phyloP scores from a whole-genome alignment of 2,113 vertebrate genomes.

The Lophius piscatorius region DNA sequence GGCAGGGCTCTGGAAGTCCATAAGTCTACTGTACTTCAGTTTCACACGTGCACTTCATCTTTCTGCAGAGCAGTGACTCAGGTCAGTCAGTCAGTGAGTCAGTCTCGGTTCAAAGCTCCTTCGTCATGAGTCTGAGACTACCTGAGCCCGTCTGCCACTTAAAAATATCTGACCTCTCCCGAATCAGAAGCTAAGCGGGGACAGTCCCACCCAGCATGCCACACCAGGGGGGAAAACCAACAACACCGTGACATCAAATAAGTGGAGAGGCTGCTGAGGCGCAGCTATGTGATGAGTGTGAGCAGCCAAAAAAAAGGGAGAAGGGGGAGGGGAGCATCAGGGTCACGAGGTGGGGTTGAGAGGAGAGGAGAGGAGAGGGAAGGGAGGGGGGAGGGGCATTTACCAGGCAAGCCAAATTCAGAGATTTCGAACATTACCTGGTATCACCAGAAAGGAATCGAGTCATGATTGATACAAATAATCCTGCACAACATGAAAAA shows the following conservation, averaged over 20 bases:
- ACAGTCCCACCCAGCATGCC: conserved; percentile 52
- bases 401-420: conserved; percentile 36
- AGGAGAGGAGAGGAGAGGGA: conserved; percentile 12
- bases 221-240: conserved; percentile 55
- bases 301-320: conserved; percentile 33
- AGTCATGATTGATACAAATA: no score
- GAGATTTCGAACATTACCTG: conserved; percentile 34
- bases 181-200: conserved; percentile 27
- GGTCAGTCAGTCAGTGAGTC: conserved; percentile 23
- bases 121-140: conserved; percentile 26
- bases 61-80: conserved; percentile 17
- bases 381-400: conserved; percentile 44
- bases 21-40: conserved; percentile 46
- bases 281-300: conserved; percentile 53
- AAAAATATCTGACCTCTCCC: conserved; percentile 35
- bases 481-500: no score
- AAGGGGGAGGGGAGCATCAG: conserved; percentile 40
- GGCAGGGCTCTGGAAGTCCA: conserved; percentile 46
- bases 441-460: not conserved
- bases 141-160: conserved; percentile 49
- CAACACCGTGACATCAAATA: conserved; percentile 63
- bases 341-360: conserved; percentile 61
- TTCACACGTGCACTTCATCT: conserved; percentile 33
- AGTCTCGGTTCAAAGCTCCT: conserved; percentile 32
- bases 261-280: conserved; percentile 50